phyloP scores from a whole-genome alignment of 2,888 invertebrate species.

The Volucella zonaria region DNA sequence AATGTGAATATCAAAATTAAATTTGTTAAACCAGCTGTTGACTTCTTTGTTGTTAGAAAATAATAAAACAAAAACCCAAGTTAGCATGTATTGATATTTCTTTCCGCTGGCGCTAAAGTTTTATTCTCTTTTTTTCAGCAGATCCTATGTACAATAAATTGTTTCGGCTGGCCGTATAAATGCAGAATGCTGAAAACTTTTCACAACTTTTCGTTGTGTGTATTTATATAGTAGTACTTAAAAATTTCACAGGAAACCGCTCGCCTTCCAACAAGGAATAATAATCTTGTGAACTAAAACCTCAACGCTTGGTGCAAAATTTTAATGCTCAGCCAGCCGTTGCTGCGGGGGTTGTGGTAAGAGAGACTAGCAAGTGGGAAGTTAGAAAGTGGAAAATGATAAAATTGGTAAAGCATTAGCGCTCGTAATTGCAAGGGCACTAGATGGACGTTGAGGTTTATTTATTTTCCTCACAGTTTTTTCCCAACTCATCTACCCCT shows the following conservation, averaged over 20 bases:
- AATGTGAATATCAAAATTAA: slow-evolving; percentile 18
- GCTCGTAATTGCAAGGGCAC: slow-evolving; percentile 46
- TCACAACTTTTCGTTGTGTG: slow-evolving; percentile 42
- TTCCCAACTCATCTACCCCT: neutral
- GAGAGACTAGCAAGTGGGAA: slow-evolving; percentile 3
- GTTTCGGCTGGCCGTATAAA: slow-evolving; percentile 28
- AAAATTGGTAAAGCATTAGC: slow-evolving; percentile 56
- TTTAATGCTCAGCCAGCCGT: slow-evolving; percentile 48
- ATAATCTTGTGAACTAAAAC: slow-evolving; percentile 50
- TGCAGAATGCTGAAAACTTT: slow-evolving; percentile 47
- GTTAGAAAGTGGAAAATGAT: slow-evolving; percentile 42
- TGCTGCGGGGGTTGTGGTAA: slow-evolving; percentile 26
- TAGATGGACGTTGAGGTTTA: slow-evolving; percentile 38
- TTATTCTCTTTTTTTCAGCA: slow-evolving; percentile 23
- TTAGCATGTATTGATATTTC: slow-evolving; percentile 47
- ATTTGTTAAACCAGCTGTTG: slow-evolving; percentile 37
- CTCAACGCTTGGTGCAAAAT: slow-evolving; percentile 57
- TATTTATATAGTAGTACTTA: slow-evolving; percentile 46
- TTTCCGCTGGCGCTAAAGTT: slow-evolving; percentile 30
- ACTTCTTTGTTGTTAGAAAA: slow-evolving; percentile 44
- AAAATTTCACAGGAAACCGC: slow-evolving; percentile 58
- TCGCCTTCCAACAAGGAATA: slow-evolving; percentile 40
- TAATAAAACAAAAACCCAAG: slow-evolving; percentile 49
- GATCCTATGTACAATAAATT: slow-evolving; percentile 51
- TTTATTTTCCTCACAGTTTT: slow-evolving; percentile 33